phyloP scores from a whole-genome alignment of 2,888 invertebrate species.

The Drosophila helvetica region DNA sequence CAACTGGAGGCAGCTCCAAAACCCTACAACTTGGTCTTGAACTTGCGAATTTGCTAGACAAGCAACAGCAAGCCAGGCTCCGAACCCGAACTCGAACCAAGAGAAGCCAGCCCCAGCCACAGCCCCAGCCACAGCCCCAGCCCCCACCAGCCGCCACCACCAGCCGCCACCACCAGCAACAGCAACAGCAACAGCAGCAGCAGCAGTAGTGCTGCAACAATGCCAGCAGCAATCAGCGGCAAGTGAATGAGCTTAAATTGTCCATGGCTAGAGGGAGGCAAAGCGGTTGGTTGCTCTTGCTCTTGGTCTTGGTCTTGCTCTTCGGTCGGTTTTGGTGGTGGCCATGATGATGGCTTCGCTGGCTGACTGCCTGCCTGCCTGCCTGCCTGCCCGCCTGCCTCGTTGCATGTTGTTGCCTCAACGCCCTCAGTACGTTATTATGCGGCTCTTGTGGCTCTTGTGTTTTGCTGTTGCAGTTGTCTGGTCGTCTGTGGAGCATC shows the following conservation, averaged over 20 bases:
- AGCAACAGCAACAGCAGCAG: constrained; percentile 28
- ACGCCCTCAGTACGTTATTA: constrained; percentile 78
- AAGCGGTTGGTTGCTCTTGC: constrained; percentile 11
- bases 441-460: constrained; percentile 54
- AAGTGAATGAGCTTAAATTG: constrained; percentile 78
- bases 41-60: constrained; percentile 76
- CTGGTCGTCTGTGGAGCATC: constrained; percentile 81
- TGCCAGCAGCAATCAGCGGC: constrained; percentile 75
- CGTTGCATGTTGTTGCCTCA: constrained; percentile 70
- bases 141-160: constrained; percentile 14
- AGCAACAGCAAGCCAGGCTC: constrained; percentile 30
- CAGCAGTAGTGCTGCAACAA: constrained; percentile 50
- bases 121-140: not conserved
- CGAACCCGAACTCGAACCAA: constrained; percentile 16
- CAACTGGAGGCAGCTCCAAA: constrained; percentile 20
- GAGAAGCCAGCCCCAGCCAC: constrained; percentile 18
- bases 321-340: constrained; percentile 36
- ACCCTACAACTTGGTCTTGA: constrained; percentile 69
- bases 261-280: constrained; percentile 48
- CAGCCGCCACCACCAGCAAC: constrained; percentile 22
- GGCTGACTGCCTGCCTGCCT: constrained; percentile 35
- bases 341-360: constrained; percentile 53
- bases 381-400: constrained; percentile 28
- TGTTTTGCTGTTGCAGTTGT: constrained; percentile 39
- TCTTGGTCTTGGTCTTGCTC: constrained; percentile 15